Percentiles rank a stretch among this genome's conserved stretches.
phyloP scores from a whole-genome alignment of 2,888 invertebrate species.

The Geotrupes spiniger region DNA sequence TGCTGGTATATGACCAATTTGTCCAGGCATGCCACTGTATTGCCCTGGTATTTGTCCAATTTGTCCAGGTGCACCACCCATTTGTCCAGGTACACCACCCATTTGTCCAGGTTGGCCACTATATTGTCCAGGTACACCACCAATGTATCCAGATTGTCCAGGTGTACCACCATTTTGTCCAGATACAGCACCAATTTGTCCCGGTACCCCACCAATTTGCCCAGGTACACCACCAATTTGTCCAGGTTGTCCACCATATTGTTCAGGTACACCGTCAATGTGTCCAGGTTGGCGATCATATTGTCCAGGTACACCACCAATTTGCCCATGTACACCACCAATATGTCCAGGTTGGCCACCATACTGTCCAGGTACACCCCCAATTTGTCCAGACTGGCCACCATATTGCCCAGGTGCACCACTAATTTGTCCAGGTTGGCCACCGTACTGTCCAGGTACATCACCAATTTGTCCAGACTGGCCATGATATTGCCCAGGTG shows the following conservation, averaged over 20 bases:
- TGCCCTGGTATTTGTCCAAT: slow-evolving; percentile 17
- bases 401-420: not conserved
- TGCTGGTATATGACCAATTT: slow-evolving; percentile 8
- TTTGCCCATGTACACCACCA: not conserved
- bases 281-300: slow-evolving; percentile 7
- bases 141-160: slow-evolving; percentile 9
- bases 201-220: slow-evolving; percentile 14
- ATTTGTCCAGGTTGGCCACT: slow-evolving; percentile 12
- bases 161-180: not conserved
- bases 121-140: slow-evolving; percentile 9
- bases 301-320: slow-evolving; percentile 7
- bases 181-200: slow-evolving; percentile 8
- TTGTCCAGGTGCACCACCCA: slow-evolving; percentile 8
- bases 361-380: not conserved
- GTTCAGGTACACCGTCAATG: slow-evolving; percentile 10
- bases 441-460: slow-evolving; percentile 6
- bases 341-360: not conserved
- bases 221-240: slow-evolving; percentile 13
- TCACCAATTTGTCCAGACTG: slow-evolving; percentile 1
- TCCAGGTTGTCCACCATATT: slow-evolving; percentile 9
- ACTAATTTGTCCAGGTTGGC: not conserved
- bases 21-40: slow-evolving; percentile 19
- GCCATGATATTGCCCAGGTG: slow-evolving; percentile 4
- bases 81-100: slow-evolving; percentile 6
- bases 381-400: slow-evolving; percentile 1